These are phyloP conservation scores for Scaeva pyrastri DNA, from an alignment of 2,888 invertebrate species.

Conservation along the genomic window DNA sequence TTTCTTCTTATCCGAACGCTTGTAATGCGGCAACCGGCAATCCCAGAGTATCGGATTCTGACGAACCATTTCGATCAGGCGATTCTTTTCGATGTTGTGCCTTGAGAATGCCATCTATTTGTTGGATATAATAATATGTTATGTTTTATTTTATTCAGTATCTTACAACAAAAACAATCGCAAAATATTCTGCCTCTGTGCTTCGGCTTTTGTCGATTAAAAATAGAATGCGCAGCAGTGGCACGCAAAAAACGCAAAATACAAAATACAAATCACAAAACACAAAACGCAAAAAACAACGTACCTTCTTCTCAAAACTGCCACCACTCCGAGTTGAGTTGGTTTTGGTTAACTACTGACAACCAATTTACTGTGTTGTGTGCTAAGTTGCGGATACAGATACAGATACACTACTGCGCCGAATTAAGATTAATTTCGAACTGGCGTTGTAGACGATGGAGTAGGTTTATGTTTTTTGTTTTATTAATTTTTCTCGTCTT, in stretches of 20 bases:
- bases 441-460: constrained; percentile 36
- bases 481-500: background rate
- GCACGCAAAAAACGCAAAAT: constrained; percentile 49
- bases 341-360: constrained; percentile 23
- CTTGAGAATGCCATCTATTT: constrained; percentile 82
- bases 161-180: background rate
- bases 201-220: constrained; percentile 20
- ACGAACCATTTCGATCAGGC: constrained; percentile 83
- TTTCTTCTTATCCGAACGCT: constrained; percentile 82
- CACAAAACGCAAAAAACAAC: background rate
- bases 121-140: background rate
- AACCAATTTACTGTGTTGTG: constrained; percentile 24
- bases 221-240: constrained; percentile 72
- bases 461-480: constrained; percentile 39
- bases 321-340: constrained; percentile 39
- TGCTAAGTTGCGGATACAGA: constrained; percentile 35
- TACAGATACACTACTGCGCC: constrained; percentile 33
- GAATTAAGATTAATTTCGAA: constrained; percentile 44
- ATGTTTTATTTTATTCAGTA: background rate
- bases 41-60: constrained; percentile 82
- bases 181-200: background rate
- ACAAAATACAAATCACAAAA: too few species aligned
- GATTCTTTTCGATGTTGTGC: constrained; percentile 83
- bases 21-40: constrained; percentile 82
- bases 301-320: constrained; percentile 4